A percentile compares a stretch with the other conserved stretches of the same genome.
phyloP scores from a whole-genome alignment of 2,797 vertebrate genomes.

The Argentina silus region DNA sequence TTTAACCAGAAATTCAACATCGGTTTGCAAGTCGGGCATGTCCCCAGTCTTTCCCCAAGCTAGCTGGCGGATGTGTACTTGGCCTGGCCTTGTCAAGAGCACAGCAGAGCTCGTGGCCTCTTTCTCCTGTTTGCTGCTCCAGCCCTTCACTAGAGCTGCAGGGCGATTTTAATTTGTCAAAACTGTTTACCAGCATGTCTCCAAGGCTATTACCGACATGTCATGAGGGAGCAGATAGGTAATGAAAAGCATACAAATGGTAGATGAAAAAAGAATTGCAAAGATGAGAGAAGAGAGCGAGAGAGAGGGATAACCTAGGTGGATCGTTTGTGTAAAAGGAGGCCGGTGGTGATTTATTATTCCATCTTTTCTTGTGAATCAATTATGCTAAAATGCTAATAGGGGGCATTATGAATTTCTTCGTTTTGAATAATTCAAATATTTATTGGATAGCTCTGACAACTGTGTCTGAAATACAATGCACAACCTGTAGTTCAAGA shows the following conservation, averaged over 20 bases:
- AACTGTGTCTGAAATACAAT: conserved; percentile 58
- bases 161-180: conserved; percentile 85
- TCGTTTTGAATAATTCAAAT: conserved; percentile 73
- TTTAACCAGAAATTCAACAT: no score
- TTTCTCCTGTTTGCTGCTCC: conserved; percentile 54
- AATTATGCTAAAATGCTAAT: conserved; percentile 78
- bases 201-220: conserved; percentile 80
- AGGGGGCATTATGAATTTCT: conserved; percentile 68
- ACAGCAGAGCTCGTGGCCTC: conserved; percentile 34
- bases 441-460: conserved; percentile 71
- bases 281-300: conserved; percentile 24
- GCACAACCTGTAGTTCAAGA: conserved; percentile 57
- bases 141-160: conserved; percentile 67
- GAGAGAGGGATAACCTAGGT: conserved; percentile 51
- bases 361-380: conserved; percentile 74
- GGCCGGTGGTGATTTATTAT: conserved; percentile 72
- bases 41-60: neutral
- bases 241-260: conserved; percentile 83
- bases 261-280: conserved; percentile 66
- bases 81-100: conserved; percentile 48
- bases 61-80: conserved; percentile 21
- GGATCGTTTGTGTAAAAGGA: conserved; percentile 65
- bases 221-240: conserved; percentile 77
- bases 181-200: conserved; percentile 81
- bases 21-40: no score